Evolutionary conservation across 2,797 vertebrate species (phyloP).

Genomic region (Tenualosa ilisha): DNA sequence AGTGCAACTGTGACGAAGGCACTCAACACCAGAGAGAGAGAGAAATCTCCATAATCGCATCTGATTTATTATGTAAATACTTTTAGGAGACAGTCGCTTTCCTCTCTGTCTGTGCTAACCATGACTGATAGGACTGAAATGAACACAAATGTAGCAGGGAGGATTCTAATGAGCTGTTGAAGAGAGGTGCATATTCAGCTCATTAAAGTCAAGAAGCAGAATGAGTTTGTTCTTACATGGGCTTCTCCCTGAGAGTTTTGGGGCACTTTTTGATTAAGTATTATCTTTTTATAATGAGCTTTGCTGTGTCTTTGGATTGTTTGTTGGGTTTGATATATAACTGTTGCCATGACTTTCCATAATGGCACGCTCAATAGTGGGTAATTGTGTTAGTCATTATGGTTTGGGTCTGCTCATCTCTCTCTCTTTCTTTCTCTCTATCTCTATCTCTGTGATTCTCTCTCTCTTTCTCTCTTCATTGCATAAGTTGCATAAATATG

Average conservation of each 20-base stretch:
- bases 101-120: slow-evolving; percentile 7
- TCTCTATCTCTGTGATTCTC: background rate
- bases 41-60: background rate
- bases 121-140: slow-evolving; percentile 14
- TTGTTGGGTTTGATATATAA: background rate
- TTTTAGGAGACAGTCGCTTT: background rate
- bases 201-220: background rate
- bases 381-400: background rate
- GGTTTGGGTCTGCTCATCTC: background rate
- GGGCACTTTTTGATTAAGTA: background rate
- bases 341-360: background rate
- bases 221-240: background rate
- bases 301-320: background rate
- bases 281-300: background rate
- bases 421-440: slow-evolving; percentile 7
- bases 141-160: background rate
- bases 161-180: background rate
- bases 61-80: slow-evolving; percentile 23
- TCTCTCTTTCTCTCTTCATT: background rate
- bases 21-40: slow-evolving; percentile 40
- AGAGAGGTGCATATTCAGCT: background rate
- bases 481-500: too few relatives aligned
- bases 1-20: slow-evolving; percentile 62
- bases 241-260: background rate
- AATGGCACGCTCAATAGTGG: background rate